A percentile compares a stretch with the other conserved stretches of the same genome.
phyloP scores from a whole-genome alignment of 1,140 invertebrate species.

The Calliphora vicina region DNA sequence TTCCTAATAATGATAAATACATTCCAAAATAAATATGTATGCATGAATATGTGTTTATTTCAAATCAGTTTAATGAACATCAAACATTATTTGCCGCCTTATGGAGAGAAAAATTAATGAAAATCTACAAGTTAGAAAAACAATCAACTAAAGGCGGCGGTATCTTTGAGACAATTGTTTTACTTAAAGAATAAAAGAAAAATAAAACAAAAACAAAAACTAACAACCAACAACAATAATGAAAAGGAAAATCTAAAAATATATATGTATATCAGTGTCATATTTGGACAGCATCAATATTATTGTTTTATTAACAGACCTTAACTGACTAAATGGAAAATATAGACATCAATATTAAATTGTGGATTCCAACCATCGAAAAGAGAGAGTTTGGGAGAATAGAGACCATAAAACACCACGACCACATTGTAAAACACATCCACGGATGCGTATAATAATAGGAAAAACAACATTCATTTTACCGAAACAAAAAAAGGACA shows the following conservation, averaged over 20 bases:
- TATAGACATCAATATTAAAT: background rate
- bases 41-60: background rate
- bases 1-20: background rate
- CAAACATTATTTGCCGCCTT: background rate
- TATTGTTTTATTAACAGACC: background rate
- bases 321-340: background rate
- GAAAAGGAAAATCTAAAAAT: background rate
- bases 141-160: background rate
- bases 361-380: background rate
- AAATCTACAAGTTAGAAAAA: background rate
- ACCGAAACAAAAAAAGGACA: no score
- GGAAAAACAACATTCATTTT: background rate
- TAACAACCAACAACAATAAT: no score
- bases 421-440: background rate
- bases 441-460: background rate
- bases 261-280: slow-evolving; percentile 21
- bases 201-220: background rate
- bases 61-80: slow-evolving; percentile 7
- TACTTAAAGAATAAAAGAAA: background rate
- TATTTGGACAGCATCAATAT: background rate
- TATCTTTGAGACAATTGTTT: slow-evolving; percentile 24
- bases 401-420: no score
- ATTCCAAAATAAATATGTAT: no score
- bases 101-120: slow-evolving; percentile 16
- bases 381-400: no score